Conservation (phyloP, 2,797 vertebrate species). For the Sebastes hopkinsi region DNA sequence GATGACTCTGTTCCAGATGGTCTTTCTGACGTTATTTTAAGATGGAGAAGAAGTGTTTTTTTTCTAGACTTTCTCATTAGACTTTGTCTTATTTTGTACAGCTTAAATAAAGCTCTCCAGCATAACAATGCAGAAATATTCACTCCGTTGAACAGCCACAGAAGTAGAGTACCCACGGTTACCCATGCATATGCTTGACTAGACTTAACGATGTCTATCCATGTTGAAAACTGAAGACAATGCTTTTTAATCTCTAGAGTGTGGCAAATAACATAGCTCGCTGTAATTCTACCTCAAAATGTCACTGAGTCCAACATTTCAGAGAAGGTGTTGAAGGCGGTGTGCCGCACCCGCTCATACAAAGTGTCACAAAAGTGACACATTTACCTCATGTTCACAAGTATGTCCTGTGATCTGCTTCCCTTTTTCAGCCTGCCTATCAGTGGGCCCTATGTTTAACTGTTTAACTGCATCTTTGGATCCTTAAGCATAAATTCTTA, state of each 20-base stretch:
- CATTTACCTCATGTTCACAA: not conserved
- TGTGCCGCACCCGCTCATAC: not conserved
- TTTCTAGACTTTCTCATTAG: not conserved
- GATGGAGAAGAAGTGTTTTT: not conserved
- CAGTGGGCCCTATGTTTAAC: not conserved
- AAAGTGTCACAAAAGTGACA: not conserved
- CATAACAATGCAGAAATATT: not conserved
- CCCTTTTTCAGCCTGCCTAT: not conserved
- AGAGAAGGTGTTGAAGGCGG: not conserved
- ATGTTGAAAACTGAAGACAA: slow-evolving; percentile 9
- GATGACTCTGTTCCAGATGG: slow-evolving; percentile 29
- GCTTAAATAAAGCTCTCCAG: not conserved
- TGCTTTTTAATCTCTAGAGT: not conserved
- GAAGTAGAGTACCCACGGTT: not conserved
- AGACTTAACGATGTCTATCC: not conserved
- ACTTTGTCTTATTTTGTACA: not conserved
- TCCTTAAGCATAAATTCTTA: not conserved
- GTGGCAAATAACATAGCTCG: not conserved
- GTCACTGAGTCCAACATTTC: not conserved
- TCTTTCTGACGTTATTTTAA: slow-evolving; percentile 16
- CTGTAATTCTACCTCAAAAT: slow-evolving; percentile 8
- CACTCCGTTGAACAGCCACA: not conserved
- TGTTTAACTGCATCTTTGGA: not conserved
- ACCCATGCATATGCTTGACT: slow-evolving; percentile 26
- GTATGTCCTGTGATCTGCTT: not conserved